Evolutionary conservation across 2,888 invertebrate species (phyloP), one percentile per base, ranked within the genome.

Genomic region (Neoaliturus tenellus): DNA sequence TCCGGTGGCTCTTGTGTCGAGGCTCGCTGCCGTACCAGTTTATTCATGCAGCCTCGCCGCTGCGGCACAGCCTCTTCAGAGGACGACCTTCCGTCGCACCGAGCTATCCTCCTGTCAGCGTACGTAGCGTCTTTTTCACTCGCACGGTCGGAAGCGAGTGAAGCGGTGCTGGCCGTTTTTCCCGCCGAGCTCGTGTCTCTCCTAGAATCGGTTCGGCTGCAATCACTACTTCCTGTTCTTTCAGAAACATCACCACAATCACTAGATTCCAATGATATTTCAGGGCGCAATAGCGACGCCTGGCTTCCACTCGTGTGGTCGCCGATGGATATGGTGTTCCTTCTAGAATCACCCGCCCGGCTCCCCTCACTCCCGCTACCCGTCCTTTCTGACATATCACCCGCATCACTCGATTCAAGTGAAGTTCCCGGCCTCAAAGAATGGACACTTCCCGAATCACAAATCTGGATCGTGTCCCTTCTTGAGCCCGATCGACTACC

Each of bases 231-330:
- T 0, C 92, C 93, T 0, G 93, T 93, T 83, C 90, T 90, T 80
- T 91, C 91, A 14, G 91, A 90, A 20, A 91, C 91, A 84, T 94
- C 94, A 20, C 93, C 93, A 33, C 94, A 92, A 86, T 95, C 95
- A 87, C 93, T 94, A 0, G 95, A 95, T 88, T 95, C 95, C 14
- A 94, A 92, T 0, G 95, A 95, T 86, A 94, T 93, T 0, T 94
- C 94, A 1, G 93, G 93, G 88, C 93, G 93, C 58, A 94, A 89
- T 8, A 93, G 84, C 87, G 89, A 84, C 87, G 87, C 85, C 88
- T 89, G 88, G 81, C 89, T 89, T 58, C 88, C 87, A 51, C 92
- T 93, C 89, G 91, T 93, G 17, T 86, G 85, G 82, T 87, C 87
- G 20, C 86, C 85, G 35, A 89, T 85, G 10, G 88, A 89, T 81